Evolutionary conservation across 2,797 vertebrate species (phyloP).

Genomic region (Phoebastria nigripes): DNA sequence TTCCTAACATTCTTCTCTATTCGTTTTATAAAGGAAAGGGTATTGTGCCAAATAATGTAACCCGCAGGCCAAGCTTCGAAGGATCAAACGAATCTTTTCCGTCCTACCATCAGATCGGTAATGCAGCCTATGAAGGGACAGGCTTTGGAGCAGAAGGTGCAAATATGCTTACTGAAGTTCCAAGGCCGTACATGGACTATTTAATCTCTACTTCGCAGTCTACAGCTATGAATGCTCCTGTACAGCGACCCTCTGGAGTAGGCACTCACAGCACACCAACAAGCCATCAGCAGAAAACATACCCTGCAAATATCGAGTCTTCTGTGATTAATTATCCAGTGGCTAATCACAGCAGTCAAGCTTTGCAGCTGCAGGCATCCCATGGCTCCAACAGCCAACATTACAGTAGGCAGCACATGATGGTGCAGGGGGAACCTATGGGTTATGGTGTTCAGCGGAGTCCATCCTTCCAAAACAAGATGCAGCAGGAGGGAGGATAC

Average conservation of each 20-base stretch:
- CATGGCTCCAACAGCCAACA: conserved; percentile 81
- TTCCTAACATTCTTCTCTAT: conserved; percentile 41
- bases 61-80: conserved; percentile 87
- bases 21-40: conserved; percentile 80
- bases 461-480: conserved; percentile 94
- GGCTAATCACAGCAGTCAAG: conserved; percentile 74
- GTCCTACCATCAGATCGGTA: conserved; percentile 86
- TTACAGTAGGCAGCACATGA: conserved; percentile 84
- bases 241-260: conserved; percentile 82
- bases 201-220: conserved; percentile 84
- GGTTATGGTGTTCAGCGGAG: conserved; percentile 90
- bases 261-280: conserved; percentile 76
- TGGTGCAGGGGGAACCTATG: conserved; percentile 78
- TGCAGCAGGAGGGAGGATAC: conserved; percentile 84
- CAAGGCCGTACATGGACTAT: conserved; percentile 89
- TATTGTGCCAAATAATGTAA: conserved; percentile 74
- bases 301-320: conserved; percentile 81
- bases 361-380: conserved; percentile 80
- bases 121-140: conserved; percentile 83
- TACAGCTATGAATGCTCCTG: conserved; percentile 80
- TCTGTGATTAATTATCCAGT: conserved; percentile 85
- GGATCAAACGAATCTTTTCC: conserved; percentile 84
- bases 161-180: conserved; percentile 79
- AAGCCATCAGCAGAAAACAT: conserved; percentile 84
- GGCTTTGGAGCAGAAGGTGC: conserved; percentile 81